phyloP scores from a whole-genome alignment of 1,140 invertebrate genomes.

The Proctacanthus coquilletti region DNA sequence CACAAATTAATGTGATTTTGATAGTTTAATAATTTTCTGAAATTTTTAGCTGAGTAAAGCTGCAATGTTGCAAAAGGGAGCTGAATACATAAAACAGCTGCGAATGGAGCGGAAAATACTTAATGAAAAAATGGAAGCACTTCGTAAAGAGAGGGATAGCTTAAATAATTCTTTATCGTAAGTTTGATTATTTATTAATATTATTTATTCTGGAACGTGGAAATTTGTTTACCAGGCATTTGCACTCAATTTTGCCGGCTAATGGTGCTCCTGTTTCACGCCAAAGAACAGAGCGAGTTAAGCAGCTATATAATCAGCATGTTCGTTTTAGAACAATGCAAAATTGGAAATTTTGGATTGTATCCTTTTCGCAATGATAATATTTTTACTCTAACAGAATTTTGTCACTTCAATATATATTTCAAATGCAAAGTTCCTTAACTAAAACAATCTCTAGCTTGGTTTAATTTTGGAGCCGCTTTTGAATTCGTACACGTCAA shows the following conservation, averaged over 20 bases:
- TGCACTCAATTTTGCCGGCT: slow-evolving; percentile 85
- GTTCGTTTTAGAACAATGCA: slow-evolving; percentile 68
- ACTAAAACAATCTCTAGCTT: slow-evolving; percentile 44
- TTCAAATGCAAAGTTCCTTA: background rate
- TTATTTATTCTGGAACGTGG: too few species aligned
- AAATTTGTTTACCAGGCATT: slow-evolving; percentile 48
- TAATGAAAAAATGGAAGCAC: slow-evolving; percentile 76
- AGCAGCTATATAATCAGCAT: slow-evolving; percentile 89
- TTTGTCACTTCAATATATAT: background rate
- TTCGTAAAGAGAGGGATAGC: slow-evolving; percentile 75
- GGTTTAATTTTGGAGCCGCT: slow-evolving; percentile 78
- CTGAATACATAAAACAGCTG: slow-evolving; percentile 86
- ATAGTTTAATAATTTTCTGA: background rate
- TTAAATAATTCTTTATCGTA: slow-evolving; percentile 84
- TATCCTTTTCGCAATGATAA: slow-evolving; percentile 35
- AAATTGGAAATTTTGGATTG: slow-evolving; percentile 99
- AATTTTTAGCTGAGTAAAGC: slow-evolving; percentile 68
- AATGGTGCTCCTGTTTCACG: slow-evolving; percentile 87
- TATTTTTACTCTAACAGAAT: background rate
- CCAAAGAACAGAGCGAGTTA: slow-evolving; percentile 79
- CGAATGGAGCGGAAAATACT: slow-evolving; percentile 71
- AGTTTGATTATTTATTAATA: background rate
- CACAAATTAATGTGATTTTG: slow-evolving; percentile 2
- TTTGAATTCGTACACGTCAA: slow-evolving; percentile 75
- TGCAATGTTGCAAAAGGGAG: slow-evolving; percentile 91